Evolutionary conservation across 1,140 invertebrate species (phyloP), one percentile per base, ranked within the genome.

Genomic region (Aleiodes sp.): DNA sequence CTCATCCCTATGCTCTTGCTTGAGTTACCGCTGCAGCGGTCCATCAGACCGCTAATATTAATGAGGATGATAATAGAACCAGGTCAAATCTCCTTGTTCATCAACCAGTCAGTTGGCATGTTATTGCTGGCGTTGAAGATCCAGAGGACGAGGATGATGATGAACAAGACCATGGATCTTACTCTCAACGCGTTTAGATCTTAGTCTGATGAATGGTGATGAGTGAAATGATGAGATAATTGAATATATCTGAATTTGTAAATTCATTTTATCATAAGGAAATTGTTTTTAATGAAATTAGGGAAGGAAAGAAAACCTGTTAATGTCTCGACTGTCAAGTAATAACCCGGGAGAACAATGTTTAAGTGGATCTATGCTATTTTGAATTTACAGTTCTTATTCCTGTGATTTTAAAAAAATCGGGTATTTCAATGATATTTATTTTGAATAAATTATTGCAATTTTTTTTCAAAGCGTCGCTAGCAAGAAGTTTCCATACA

Each of bases 1-100:
- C 82, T 1, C 84, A 85, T 70, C 82, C 82, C 82, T 91, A 92
- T 84, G 91, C 91, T 77, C 80, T 91, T 76, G 90, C 90, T 84
- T 92, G 91, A 90, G 88, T 78, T 76, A 81, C 74, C 72, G 77
- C 76, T 8, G 76, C 75, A 41, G 82, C 81, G 68, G 78, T 78
- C 7, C 75, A 76, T 56, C 73, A 72, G 70, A 77, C 75, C 65
- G 72, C 73, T 35, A 60, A 24, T 68, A 65, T 67, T 43, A 61
- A 24, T 35, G 52, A 65, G 7, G 65, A 41, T 31, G n/a, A 60
- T 7, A 59, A 39, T 37, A 26, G 28, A 26, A 37, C 57, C n/a
- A 56, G 43, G 33, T 28, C 14, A 39, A 56, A 59, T 31, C 24
- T 31, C 10, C 26, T 52, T 41, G 61, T 46, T 28, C 62, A 59